Evolutionary conservation across 2,888 invertebrate species (phyloP).

Genomic region (Zaprionus bogoriensis): DNA sequence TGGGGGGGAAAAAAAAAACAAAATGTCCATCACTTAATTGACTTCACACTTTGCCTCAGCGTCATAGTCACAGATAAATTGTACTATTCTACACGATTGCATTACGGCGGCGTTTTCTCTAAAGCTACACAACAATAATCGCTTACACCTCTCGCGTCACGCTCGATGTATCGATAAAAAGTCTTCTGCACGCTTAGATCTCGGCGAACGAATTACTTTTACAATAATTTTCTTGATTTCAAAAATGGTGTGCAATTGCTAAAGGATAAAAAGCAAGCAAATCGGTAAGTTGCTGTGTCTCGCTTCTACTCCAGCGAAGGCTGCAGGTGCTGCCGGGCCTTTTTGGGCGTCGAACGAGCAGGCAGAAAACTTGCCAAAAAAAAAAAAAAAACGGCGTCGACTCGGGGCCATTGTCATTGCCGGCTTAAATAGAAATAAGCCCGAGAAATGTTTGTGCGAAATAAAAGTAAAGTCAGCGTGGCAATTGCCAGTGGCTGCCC

Average conservation of each 20-base stretch:
- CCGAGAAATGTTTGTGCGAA: neutral
- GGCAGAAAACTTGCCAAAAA: too few relatives aligned
- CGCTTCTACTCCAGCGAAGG: too few relatives aligned
- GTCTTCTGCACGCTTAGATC: slow-evolving; percentile 31
- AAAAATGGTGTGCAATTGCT: neutral
- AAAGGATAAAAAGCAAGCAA: neutral
- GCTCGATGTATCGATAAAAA: neutral
- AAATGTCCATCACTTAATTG: neutral
- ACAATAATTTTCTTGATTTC: neutral
- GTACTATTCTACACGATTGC: too few relatives aligned
- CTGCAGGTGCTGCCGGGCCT: too few relatives aligned
- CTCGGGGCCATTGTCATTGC: slow-evolving; percentile 20
- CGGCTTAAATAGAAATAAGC: slow-evolving; percentile 33
- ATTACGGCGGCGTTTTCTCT: neutral
- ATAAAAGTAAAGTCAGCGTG: slow-evolving; percentile 9
- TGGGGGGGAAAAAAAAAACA: neutral
- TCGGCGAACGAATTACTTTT: slow-evolving; percentile 4
- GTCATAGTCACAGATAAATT: too few relatives aligned
- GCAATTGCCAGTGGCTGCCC: neutral
- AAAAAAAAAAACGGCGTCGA: slow-evolving; percentile 5
- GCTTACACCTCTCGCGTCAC: neutral
- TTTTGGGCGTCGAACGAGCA: too few relatives aligned
- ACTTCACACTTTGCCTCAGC: too few relatives aligned
- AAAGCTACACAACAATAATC: neutral
- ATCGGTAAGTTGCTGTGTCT: slow-evolving; percentile 21